Percentiles rank a stretch among this genome's conserved stretches.
Evolutionary conservation across 2,113 vertebrate genomes (phyloP).

Genomic region (Erythrocercus mccallii): DNA sequence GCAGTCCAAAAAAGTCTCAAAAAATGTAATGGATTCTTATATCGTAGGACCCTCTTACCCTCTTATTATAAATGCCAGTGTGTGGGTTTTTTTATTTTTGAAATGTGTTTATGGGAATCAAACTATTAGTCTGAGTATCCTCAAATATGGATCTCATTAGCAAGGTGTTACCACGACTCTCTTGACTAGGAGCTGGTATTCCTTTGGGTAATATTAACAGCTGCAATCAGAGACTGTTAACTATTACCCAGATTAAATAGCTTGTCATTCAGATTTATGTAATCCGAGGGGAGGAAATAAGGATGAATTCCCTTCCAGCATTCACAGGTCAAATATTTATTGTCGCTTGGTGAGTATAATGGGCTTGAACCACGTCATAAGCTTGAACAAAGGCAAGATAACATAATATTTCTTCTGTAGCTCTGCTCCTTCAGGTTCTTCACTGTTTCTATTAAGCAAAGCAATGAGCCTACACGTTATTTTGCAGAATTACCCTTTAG

Average conservation of each 20-base stretch:
- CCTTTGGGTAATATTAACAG: slow-evolving; percentile 51
- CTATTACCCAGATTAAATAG: slow-evolving; percentile 43
- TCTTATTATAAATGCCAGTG: neutral
- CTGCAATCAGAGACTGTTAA: slow-evolving; percentile 46
- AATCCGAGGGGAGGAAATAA: neutral
- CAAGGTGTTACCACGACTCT: neutral
- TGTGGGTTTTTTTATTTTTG: neutral
- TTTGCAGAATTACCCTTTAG: neutral
- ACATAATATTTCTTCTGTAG: neutral
- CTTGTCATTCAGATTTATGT: slow-evolving; percentile 46
- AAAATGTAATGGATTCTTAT: neutral
- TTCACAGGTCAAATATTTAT: slow-evolving; percentile 28
- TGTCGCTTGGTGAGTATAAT: neutral
- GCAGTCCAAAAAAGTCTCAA: neutral
- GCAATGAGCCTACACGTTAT: neutral
- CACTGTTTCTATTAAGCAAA: slow-evolving; percentile 1
- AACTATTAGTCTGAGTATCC: neutral
- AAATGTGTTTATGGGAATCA: neutral
- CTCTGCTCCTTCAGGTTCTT: neutral
- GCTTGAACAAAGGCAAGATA: slow-evolving; percentile 8
- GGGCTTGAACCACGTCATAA: neutral
- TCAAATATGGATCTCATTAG: slow-evolving; percentile 22
- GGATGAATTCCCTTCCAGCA: neutral
- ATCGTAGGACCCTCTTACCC: neutral
- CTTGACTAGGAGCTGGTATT: slow-evolving; percentile 20